Evolutionary conservation across 1,140 invertebrate genomes (phyloP).

Genomic region (Leptonema lineaticorne): DNA sequence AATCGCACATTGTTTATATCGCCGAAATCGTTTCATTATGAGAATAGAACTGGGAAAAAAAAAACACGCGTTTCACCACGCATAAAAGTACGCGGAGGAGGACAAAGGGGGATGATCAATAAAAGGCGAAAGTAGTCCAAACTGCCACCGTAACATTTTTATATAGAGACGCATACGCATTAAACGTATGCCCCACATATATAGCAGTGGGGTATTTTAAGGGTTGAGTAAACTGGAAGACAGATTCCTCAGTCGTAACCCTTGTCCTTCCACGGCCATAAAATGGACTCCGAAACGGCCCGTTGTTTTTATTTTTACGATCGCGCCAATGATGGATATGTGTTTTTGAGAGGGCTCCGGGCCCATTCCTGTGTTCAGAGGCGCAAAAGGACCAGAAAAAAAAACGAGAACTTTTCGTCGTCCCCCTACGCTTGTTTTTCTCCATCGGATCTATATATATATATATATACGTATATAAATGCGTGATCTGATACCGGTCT

Average conservation of each 20-base stretch:
- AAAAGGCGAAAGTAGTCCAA: conserved; percentile 21
- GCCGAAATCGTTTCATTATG: too few relatives aligned
- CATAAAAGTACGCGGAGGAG: background rate
- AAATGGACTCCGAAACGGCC: conserved; percentile 40
- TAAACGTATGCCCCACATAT: background rate
- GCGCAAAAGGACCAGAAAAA: too few relatives aligned
- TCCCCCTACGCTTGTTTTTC: background rate
- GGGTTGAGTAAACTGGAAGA: conserved; percentile 27
- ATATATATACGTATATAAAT: too few relatives aligned
- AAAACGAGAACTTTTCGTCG: too few relatives aligned
- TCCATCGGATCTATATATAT: too few relatives aligned
- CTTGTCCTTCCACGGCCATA: conserved; percentile 39
- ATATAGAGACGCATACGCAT: background rate
- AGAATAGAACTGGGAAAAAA: too few relatives aligned
- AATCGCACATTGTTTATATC: too few relatives aligned
- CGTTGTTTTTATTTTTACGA: conserved; percentile 43
- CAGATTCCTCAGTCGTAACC: conserved; percentile 40
- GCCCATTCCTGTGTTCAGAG: conserved; percentile 23
- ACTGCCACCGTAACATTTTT: background rate
- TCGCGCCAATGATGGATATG: conserved; percentile 42
- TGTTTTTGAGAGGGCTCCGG: conserved; percentile 40
- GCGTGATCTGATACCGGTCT: conserved; percentile 30
- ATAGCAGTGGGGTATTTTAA: background rate
- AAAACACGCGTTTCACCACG: background rate
- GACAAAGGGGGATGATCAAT: conserved; percentile 1